These are phyloP conservation scores for Florisuga fusca DNA, from an alignment of 2,797 vertebrate species.

Conservation along the genomic window DNA sequence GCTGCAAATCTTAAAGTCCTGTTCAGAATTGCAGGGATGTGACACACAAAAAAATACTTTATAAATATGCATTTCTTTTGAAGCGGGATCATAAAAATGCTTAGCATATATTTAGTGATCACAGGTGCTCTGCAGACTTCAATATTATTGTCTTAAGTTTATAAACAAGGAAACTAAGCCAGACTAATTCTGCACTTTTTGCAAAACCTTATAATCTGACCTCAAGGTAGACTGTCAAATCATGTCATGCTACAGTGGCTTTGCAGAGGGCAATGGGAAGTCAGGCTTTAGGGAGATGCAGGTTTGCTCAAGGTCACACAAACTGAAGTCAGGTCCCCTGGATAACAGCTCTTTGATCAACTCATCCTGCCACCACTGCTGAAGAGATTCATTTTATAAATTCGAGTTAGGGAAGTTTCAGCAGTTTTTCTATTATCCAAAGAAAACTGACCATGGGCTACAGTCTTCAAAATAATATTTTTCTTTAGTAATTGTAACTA, in stretches of 20 bases:
- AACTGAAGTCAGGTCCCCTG: conserved; percentile 12
- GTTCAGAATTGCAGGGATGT: not conserved
- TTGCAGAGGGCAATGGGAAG: not conserved
- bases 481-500: not conserved
- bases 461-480: not conserved
- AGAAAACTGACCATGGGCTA: not conserved
- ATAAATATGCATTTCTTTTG: not conserved
- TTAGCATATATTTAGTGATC: not conserved
- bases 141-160: not conserved
- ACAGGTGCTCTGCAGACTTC: not conserved
- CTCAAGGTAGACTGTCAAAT: not conserved
- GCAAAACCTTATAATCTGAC: not conserved
- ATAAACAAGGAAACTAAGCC: not conserved
- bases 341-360: not conserved
- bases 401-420: not conserved
- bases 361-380: not conserved
- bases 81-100: not conserved
- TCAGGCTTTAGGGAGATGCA: not conserved
- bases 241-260: not conserved
- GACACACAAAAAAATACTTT: not conserved
- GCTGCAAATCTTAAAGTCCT: not conserved
- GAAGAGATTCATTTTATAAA: not conserved
- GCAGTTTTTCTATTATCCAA: not conserved
- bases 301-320: not conserved
- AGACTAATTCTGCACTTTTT: not conserved